Percentiles rank a stretch among this genome's conserved stretches.
Conservation (phyloP, 2,888 invertebrate genomes). For the Luffia ferchaultella region DNA sequence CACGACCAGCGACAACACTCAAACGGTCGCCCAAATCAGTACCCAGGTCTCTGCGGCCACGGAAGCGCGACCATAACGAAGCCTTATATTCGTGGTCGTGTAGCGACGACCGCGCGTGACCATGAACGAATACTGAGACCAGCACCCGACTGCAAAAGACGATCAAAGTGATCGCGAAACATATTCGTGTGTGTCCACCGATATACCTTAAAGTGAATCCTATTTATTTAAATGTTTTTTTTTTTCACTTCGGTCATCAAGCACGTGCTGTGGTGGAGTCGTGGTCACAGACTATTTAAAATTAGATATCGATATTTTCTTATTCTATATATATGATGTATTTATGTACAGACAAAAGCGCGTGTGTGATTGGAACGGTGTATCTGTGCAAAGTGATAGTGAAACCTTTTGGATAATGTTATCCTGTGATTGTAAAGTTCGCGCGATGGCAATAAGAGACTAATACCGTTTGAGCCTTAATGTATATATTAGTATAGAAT, state of each 20-base stretch:
- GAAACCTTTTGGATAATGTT: neutral
- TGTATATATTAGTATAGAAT: slow-evolving; percentile 43
- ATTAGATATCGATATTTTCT: neutral
- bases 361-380: neutral
- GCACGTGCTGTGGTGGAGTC: too few relatives aligned
- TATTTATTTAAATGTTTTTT: too few relatives aligned
- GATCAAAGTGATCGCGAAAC: too few relatives aligned
- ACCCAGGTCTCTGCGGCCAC: slow-evolving; percentile 18
- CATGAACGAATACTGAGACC: slow-evolving; percentile 6
- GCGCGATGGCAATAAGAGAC: slow-evolving; percentile 19
- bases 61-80: slow-evolving; percentile 43
- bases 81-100: slow-evolving; percentile 35
- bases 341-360: neutral
- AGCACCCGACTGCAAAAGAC: too few relatives aligned
- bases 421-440: slow-evolving; percentile 16
- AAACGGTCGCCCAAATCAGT: slow-evolving; percentile 15
- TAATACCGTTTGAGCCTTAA: slow-evolving; percentile 53
- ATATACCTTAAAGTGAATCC: too few relatives aligned
- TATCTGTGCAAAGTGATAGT: neutral
- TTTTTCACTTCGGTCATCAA: too few relatives aligned
- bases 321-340: neutral
- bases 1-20: slow-evolving; percentile 16
- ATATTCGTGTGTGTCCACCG: too few relatives aligned
- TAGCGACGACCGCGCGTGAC: slow-evolving; percentile 27
- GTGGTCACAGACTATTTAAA: neutral